Conservation (phyloP, 2,113 vertebrate species). For the Copsychus sechellarum region DNA sequence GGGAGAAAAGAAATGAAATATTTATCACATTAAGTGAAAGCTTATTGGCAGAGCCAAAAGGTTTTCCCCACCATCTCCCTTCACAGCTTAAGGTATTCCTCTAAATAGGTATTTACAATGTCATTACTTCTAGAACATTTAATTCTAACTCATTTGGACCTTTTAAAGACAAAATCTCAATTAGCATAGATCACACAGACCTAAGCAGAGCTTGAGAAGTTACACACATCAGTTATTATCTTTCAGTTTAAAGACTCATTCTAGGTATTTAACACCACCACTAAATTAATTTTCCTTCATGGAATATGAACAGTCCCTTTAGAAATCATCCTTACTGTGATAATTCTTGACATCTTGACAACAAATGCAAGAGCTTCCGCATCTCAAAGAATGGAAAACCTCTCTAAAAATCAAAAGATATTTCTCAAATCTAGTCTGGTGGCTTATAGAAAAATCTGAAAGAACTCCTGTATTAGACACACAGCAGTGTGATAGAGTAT, state of each 20-base stretch:
- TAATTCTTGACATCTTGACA: not conserved
- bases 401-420: not conserved
- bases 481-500: not conserved
- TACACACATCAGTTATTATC: not conserved
- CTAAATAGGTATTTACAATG: not conserved
- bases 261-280: not conserved
- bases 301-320: not conserved
- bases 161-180: not conserved
- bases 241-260: not conserved
- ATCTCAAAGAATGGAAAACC: not conserved
- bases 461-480: not conserved
- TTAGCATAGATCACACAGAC: not conserved
- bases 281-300: not conserved
- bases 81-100: not conserved
- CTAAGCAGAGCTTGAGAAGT: not conserved
- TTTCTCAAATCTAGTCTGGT: not conserved
- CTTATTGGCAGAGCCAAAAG: not conserved
- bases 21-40: not conserved
- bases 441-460: not conserved
- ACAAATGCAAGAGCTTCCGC: not conserved
- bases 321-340: not conserved
- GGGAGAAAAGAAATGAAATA: not conserved
- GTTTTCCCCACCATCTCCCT: too few relatives aligned
- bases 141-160: not conserved
- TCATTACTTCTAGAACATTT: not conserved